These are phyloP conservation scores for Hemicentrotus pulcherrimus DNA, from an alignment of 35 echinoderm and acorn worm species.

Conservation along the genomic window DNA sequence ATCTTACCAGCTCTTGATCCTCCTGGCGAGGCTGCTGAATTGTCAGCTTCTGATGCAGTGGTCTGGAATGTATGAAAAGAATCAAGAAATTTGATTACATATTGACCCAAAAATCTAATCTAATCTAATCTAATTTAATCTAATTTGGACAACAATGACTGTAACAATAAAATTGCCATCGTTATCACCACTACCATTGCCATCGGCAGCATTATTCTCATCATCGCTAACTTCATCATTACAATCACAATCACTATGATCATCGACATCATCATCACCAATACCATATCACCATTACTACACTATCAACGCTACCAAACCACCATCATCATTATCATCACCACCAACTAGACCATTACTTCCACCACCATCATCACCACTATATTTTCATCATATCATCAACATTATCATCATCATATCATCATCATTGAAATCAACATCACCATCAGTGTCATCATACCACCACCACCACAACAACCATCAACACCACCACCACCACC, in stretches of 20 bases:
- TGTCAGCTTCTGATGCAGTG: not conserved
- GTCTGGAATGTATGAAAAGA: not conserved
- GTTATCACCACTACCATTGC: not conserved
- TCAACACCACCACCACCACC: conserved; percentile 2
- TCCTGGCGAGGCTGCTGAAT: conserved; percentile 50
- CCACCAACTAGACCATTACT: not conserved
- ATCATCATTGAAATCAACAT: not conserved
- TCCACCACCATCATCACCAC: conserved; percentile 24
- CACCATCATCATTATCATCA: not conserved
- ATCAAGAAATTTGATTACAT: not conserved
- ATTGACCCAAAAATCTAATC: too few species aligned
- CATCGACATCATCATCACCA: not conserved
- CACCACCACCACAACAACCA: conserved; percentile 2
- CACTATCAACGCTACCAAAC: not conserved
- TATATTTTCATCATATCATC: not conserved
- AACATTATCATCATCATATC: not conserved
- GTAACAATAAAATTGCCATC: too few species aligned
- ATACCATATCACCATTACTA: not conserved
- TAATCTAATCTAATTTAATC: too few species aligned
- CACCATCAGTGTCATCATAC: conserved; percentile 19
- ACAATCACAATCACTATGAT: not conserved
- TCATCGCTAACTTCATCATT: not conserved
- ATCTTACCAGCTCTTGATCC: conserved; percentile 83
- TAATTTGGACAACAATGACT: too few species aligned
- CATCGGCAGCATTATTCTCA: not conserved